Conservation (phyloP, 2,797 vertebrate genomes). For the Oryzias sinensis region DNA sequence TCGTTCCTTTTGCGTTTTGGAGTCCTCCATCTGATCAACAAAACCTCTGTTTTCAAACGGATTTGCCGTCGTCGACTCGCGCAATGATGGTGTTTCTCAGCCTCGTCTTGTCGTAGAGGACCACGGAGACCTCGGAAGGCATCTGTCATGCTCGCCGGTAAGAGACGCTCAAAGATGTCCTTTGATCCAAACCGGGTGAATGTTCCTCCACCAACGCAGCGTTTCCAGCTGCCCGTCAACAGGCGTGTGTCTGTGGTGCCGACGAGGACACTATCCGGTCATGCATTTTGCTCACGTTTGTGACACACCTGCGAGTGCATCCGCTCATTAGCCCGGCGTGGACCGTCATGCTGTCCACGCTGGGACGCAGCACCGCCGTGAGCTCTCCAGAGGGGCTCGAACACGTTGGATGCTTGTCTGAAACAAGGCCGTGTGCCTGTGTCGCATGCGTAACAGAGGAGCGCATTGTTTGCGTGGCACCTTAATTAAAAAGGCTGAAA, state of each 20-base stretch:
- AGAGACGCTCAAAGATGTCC: conserved; percentile 57
- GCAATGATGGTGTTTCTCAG: conserved; percentile 37
- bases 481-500: conserved; percentile 10
- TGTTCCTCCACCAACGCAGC: conserved; percentile 6
- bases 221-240: conserved; percentile 5
- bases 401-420: conserved; percentile 18
- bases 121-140: conserved; percentile 62
- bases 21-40: background rate
- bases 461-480: conserved; percentile 1
- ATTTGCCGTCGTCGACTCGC: background rate
- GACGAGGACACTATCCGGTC: background rate
- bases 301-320: conserved; percentile 55
- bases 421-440: background rate
- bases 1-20: background rate
- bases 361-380: conserved; percentile 1
- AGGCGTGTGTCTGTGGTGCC: too few species aligned
- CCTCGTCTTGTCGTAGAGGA: conserved; percentile 44
- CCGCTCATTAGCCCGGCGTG: conserved; percentile 28
- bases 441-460: background rate
- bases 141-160: conserved; percentile 73
- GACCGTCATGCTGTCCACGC: conserved; percentile 20
- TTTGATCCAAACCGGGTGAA: conserved; percentile 39
- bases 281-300: background rate
- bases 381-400: background rate
- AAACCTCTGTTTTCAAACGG: background rate